Percentiles rank a stretch among this genome's conserved stretches.
Conservation (phyloP, 1,140 invertebrate species). For the Marisa cornuarietis region DNA sequence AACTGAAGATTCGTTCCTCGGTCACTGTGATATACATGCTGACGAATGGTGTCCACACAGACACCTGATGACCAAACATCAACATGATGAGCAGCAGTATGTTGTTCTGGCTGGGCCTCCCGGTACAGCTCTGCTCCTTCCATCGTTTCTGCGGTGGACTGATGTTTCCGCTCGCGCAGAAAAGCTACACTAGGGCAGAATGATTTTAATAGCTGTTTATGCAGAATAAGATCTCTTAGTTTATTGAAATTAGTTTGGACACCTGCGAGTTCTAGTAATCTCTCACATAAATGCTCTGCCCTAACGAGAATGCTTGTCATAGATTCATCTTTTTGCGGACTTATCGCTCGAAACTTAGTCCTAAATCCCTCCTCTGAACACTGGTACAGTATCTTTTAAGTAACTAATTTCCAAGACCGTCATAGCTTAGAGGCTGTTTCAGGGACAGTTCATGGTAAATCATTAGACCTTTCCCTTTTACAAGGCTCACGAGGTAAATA, state of each 20-base stretch:
- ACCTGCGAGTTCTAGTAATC: neutral
- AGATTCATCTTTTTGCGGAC: neutral
- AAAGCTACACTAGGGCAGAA: neutral
- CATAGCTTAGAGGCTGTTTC: no score
- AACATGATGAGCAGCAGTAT: neutral
- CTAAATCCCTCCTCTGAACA: slow-evolving; percentile 1
- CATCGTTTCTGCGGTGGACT: neutral
- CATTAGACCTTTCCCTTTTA: no score
- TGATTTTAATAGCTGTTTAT: neutral
- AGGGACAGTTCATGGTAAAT: no score
- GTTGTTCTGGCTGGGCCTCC: neutral
- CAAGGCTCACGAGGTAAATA: no score
- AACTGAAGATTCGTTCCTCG: no score
- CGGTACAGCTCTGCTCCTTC: neutral
- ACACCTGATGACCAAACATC: neutral
- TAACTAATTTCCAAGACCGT: no score
- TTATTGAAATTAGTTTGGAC: neutral
- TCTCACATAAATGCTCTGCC: neutral
- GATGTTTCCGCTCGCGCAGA: neutral
- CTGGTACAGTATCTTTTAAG: no score
- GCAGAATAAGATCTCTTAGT: neutral
- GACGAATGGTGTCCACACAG: no score
- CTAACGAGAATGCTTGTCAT: neutral
- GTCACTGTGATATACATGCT: no score
- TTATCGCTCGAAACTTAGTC: neutral